Evolutionary conservation across 2,888 invertebrate genomes (phyloP).

Genomic region (Tachystola acroxantha): DNA sequence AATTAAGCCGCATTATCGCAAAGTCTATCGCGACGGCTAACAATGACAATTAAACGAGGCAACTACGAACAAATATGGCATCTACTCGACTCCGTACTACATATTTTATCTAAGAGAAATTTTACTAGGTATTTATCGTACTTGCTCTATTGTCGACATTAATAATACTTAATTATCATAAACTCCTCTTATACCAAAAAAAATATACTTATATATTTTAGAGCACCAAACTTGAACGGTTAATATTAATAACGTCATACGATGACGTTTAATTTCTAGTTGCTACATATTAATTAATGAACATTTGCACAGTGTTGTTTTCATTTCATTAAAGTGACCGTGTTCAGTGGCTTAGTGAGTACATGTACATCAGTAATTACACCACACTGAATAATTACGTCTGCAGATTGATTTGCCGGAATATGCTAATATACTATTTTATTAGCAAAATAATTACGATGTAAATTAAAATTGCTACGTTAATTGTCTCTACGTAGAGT

Average conservation of each 20-base stretch:
- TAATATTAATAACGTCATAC: too few species aligned
- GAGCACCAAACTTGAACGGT: too few species aligned
- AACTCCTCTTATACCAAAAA: too few species aligned
- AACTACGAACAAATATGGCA: conserved; percentile 15
- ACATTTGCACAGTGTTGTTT: conserved; percentile 15
- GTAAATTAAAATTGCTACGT: neutral
- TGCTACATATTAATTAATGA: conserved; percentile 13
- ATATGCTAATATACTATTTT: conserved; percentile 11
- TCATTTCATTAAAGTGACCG: conserved; percentile 17
- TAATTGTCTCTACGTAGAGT: neutral
- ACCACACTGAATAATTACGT: conserved; percentile 7
- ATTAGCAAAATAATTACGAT: neutral
- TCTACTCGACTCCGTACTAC: too few species aligned
- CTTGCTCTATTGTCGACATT: too few species aligned
- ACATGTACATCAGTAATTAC: conserved; percentile 16
- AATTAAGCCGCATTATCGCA: conserved; percentile 62
- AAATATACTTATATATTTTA: too few species aligned
- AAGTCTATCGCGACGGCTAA: conserved; percentile 37
- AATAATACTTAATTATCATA: too few species aligned
- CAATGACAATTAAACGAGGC: conserved; percentile 30
- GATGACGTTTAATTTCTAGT: conserved; percentile 22
- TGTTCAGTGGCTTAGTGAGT: conserved; percentile 10
- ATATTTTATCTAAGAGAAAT: too few species aligned
- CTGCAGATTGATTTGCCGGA: conserved; percentile 12
- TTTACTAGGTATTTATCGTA: too few species aligned